Conservation (phyloP, 2,888 invertebrate species). For the Rhodophaea formosa region DNA sequence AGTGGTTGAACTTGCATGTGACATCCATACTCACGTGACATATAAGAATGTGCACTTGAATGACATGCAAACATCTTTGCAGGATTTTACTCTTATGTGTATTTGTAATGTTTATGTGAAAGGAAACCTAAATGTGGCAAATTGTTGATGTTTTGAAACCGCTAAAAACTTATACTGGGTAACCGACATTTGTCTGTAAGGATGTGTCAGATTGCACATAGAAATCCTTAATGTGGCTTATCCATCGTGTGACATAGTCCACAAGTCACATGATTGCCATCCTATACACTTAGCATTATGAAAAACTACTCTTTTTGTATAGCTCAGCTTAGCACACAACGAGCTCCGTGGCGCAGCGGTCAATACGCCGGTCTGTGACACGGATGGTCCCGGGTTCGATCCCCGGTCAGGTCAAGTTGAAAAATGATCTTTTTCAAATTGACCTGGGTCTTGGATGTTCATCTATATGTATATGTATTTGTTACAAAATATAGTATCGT, state of each 20-base stretch:
- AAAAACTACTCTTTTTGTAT: too few relatives aligned
- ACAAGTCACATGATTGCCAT: too few relatives aligned
- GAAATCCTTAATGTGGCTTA: background rate
- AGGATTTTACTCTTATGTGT: background rate
- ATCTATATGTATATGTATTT: too few relatives aligned
- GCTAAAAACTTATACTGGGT: background rate
- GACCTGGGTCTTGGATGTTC: too few relatives aligned
- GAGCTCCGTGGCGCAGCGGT: too few relatives aligned
- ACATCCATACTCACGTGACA: background rate
- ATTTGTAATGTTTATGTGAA: conserved; percentile 1
- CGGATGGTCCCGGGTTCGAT: too few relatives aligned
- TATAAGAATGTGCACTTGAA: background rate
- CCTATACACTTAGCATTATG: too few relatives aligned
- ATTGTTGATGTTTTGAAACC: background rate
- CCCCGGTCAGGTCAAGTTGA: too few relatives aligned
- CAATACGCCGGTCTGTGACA: too few relatives aligned
- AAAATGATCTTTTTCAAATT: too few relatives aligned
- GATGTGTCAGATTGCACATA: background rate
- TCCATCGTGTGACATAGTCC: background rate
- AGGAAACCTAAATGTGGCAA: background rate
- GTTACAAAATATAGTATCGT: too few relatives aligned
- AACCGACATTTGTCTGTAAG: background rate
- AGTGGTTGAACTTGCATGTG: conserved; percentile 4
- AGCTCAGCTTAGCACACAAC: too few relatives aligned
- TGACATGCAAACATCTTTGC: background rate